Evolutionary conservation across 1,140 invertebrate species (phyloP), one percentile per base, ranked within the genome.

Genomic region (Microplitis demolitor): DNA sequence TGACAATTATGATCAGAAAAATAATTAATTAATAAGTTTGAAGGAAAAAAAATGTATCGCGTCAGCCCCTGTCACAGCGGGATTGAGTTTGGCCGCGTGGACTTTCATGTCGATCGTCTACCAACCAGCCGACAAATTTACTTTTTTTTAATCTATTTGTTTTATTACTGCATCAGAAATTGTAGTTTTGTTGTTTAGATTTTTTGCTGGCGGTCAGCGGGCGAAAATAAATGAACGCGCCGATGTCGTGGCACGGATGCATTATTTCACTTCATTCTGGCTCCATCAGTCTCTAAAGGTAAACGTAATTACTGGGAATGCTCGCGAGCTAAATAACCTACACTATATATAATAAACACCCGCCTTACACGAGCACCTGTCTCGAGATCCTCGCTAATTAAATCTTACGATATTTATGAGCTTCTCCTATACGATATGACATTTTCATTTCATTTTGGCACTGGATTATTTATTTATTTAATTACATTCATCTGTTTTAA

Each of bases 181-280:
- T 24, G 24, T 24, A 24, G 24, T 24, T 9, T 34, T 13, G 34
- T 51, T 9, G 16, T 64, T 53, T 63, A 45, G 39, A 64, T 34
- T 67, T 72, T 72, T 72, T 39, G 64, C 53, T 39, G 64, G 54
- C 64, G 71, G 71, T 72, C 71, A 72, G 71, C 64, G 39, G 58
- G 54, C 66, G 54, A 67, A 67, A 67, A 72, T 67, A 67, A 72
- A 72, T 67, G 71, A 72, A 72, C 67, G 71, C 64, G 13, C 63
- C 33, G 71, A 72, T 72, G 71, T 72, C 71, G 71, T 72, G 71
- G 71, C 71, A 67, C 71, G 56, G 16, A 24, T 61, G 71, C 71
- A 72, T 72, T 72, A 67, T 67, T 66, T 60, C 39, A 35, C 54
- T 72, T 60, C 53, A 37, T 56, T 69, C 24, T 24, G 5, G 53